Evolutionary conservation across 2,113 vertebrate species (phyloP).

Genomic region (Oryzias celebensis): DNA sequence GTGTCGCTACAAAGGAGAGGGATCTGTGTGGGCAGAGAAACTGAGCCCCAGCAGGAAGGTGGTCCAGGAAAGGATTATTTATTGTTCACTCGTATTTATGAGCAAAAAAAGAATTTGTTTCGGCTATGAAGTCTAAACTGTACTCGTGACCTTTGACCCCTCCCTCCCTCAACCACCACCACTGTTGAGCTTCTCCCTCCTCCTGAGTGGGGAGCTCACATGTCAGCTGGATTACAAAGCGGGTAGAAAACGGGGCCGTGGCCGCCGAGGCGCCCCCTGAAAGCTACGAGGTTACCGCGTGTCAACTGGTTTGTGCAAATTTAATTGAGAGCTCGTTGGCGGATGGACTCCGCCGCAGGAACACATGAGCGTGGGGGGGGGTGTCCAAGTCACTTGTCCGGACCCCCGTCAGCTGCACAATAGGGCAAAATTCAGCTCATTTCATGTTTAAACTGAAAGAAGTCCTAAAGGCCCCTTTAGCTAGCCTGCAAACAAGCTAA

Average conservation of each 20-base stretch:
- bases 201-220: conserved; percentile 5
- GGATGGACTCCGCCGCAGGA: conserved; percentile 10
- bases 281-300: conserved; percentile 39
- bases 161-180: not conserved
- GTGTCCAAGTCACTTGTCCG: too few species aligned
- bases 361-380: conserved; percentile 1
- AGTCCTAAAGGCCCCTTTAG: too few species aligned
- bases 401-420: too few species aligned
- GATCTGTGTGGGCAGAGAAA: conserved; percentile 58
- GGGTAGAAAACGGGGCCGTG: conserved; percentile 1
- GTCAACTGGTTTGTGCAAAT: conserved; percentile 58
- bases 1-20: conserved; percentile 54
- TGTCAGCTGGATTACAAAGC: conserved; percentile 15
- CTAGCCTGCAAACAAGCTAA: too few species aligned
- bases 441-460: too few species aligned
- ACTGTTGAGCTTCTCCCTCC: conserved; percentile 33
- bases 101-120: conserved; percentile 42
- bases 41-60: conserved; percentile 34
- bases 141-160: conserved; percentile 46
- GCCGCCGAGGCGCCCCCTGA: not conserved
- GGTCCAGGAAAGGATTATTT: conserved; percentile 59
- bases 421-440: too few species aligned
- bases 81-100: conserved; percentile 54
- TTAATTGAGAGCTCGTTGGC: conserved; percentile 45
- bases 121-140: conserved; percentile 36